Conservation (phyloP, 2,888 invertebrate genomes). For the Nasonia oneida region DNA sequence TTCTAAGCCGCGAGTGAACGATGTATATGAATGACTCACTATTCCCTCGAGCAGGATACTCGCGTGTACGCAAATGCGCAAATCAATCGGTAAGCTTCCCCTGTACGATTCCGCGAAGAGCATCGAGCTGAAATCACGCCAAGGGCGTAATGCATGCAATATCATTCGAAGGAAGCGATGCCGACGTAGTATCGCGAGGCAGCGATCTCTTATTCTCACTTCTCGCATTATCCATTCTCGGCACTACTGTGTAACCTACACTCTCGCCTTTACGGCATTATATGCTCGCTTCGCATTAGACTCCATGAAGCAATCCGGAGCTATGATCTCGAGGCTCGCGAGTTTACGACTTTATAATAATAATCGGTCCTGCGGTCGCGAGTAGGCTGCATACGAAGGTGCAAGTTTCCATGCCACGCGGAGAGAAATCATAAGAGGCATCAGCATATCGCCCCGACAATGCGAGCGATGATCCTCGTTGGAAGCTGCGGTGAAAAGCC, state of each 20-base stretch:
- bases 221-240: conserved; percentile 45
- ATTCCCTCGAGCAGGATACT: background rate
- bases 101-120: conserved; percentile 19
- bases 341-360: background rate
- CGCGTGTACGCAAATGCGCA: background rate
- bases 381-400: background rate
- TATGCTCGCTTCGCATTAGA: conserved; percentile 62
- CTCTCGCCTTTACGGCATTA: conserved; percentile 9
- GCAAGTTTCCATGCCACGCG: background rate
- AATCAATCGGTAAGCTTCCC: background rate
- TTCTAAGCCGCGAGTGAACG: background rate
- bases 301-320: conserved; percentile 36
- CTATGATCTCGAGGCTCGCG: background rate
- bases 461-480: background rate
- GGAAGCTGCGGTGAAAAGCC: background rate
- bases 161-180: conserved; percentile 40
- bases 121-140: conserved; percentile 19
- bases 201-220: conserved; percentile 15
- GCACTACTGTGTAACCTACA: background rate
- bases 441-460: background rate
- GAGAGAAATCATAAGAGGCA: background rate
- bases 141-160: conserved; percentile 15
- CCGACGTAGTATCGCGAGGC: conserved; percentile 15
- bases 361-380: background rate
- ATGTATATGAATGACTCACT: background rate